These are phyloP conservation scores for Hyperoodon ampullatus DNA, from an alignment of 2,113 vertebrate genomes.

Conservation along the genomic window DNA sequence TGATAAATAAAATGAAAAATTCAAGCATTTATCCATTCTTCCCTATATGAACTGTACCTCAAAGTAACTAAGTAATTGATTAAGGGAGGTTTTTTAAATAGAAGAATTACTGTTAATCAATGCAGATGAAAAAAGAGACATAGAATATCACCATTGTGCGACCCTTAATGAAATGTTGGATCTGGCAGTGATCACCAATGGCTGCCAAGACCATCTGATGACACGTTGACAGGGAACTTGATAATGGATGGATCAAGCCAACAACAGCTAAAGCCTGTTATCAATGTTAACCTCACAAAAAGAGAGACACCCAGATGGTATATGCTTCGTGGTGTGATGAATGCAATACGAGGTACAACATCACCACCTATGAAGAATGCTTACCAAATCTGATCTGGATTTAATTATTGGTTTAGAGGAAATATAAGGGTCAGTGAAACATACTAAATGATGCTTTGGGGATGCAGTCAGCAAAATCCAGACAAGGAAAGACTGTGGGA, in stretches of 20 bases:
- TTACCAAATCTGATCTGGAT: background rate
- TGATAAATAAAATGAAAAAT: conserved; percentile 4
- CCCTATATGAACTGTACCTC: background rate
- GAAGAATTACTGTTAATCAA: background rate
- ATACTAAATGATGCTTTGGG: background rate
- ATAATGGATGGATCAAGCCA: background rate
- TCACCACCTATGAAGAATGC: background rate
- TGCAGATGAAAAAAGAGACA: background rate
- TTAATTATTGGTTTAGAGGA: conserved; percentile 9
- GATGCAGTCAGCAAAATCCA: conserved; percentile 33
- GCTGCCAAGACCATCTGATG: background rate
- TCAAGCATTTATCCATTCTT: conserved; percentile 29
- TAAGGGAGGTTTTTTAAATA: background rate
- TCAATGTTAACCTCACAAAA: background rate
- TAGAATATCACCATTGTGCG: background rate
- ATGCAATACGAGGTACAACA: background rate
- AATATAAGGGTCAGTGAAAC: background rate
- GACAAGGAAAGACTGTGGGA: background rate
- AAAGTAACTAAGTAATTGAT: conserved; percentile 35
- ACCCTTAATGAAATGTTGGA: background rate
- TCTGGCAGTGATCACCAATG: background rate
- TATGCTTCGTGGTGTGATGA: background rate
- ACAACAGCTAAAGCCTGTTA: background rate
- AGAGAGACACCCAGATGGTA: background rate
- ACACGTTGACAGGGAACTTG: background rate